Evolutionary conservation across 2,113 vertebrate species (phyloP), one percentile per base, ranked within the genome.

Genomic region (Osmerus mordax): DNA sequence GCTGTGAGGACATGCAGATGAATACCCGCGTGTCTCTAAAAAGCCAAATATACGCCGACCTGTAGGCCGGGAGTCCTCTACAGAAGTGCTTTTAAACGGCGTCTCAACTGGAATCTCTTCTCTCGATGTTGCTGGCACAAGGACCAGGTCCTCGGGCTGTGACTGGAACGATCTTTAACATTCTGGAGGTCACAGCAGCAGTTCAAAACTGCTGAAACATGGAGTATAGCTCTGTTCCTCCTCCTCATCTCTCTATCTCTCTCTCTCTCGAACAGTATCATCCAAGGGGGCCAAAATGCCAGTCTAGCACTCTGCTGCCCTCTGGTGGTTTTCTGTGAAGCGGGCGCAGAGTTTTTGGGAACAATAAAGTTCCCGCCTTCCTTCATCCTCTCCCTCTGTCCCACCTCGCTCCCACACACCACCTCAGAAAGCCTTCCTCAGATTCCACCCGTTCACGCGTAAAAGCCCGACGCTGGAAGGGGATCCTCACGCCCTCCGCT

Each of bases 1-100:
- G 72, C 63, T 72, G 64, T 77, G 54, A 61, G 60, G 53, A 25
- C 29, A 21, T n/a, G 18, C 36, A 65, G 47, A 65, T n/a, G 1
- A 11, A 65, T 23, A 29, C 1, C 61, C 25, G 5, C 9, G 8
- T 19, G 1, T 19, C 54, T 55, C 4, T 16, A n/a, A 8, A n/a
- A 55, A 18, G 36, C 36, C 36, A 41, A 41, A 41, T 9, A 41
- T 8, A 41, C 8, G 8, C 3, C 36, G 36, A 9, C 36, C 36
- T 41, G 36, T 41, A 41, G 36, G 36, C 4, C 7, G 21, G 1
- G 36, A 41, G 36, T 6, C 36, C 36, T 41, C 36, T 41, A 9
- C 8, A 41, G 36, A 41, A 9, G 36, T 9, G 7, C 36, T 55
- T 16, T 55, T 4, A 55, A 15, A 55, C 18, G 36, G 36, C 8